phyloP scores from a whole-genome alignment of 2,113 vertebrate species.

The Galeopterus variegatus region DNA sequence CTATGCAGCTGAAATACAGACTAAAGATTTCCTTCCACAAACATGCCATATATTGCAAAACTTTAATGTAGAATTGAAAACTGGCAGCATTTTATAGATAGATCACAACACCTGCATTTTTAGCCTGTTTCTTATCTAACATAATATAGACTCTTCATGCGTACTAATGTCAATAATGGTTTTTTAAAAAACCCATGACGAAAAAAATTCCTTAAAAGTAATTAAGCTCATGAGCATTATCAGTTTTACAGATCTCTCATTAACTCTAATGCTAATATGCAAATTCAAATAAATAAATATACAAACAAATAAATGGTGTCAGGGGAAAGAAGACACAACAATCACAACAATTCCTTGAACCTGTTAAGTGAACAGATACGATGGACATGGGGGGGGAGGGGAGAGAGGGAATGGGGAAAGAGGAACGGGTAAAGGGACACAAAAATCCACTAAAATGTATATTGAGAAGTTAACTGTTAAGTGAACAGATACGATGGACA shows the following conservation, averaged over 20 bases:
- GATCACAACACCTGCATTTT: background rate
- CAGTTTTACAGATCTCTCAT: background rate
- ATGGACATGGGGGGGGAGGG: no score
- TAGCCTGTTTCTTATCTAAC: background rate
- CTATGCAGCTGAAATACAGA: slow-evolving; percentile 36
- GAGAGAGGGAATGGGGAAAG: no score
- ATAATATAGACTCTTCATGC: slow-evolving; percentile 14
- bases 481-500: no score
- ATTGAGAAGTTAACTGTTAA: no score
- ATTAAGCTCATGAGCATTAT: background rate
- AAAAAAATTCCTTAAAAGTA: slow-evolving; percentile 40
- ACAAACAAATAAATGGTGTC: no score
- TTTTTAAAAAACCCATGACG: background rate
- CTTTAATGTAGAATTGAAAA: slow-evolving; percentile 63
- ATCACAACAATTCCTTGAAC: no score
- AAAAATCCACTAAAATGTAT: no score
- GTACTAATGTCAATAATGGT: background rate
- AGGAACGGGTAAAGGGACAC: no score
- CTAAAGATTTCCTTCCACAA: background rate
- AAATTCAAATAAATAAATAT: slow-evolving; percentile 12
- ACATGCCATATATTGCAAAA: background rate
- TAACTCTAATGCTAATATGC: slow-evolving; percentile 41
- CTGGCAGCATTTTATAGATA: background rate
- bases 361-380: no score
- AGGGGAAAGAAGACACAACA: no score